Base-by-base conservation (phyloP, 64 coral and sea anemone species). In the Platygyra sinensis region DNA sequence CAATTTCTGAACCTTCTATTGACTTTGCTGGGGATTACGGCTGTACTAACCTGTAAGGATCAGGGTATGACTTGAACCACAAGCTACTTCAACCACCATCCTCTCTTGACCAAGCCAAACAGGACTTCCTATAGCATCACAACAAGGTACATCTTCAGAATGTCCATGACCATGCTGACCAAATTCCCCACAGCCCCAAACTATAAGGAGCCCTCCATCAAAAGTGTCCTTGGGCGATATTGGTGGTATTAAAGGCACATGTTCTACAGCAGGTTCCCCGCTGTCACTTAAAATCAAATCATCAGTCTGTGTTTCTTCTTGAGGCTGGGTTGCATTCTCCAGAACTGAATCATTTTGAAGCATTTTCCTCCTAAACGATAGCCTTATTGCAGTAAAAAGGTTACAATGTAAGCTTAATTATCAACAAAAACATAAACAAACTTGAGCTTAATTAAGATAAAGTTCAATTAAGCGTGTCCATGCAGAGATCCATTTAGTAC, bases 141-240 rank as follows among this genome's bases (percentile, higher is more conserved):
- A 33, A 57, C 67, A 33, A 8, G 65, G 39, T 20, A 95, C 88
- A 86, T 98, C 94, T 31, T 93, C 73, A 63, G 30, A 90, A 24
- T 95, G 93, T 24, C 91, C 87, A 90, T 93, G 96, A 2, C 96
- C 96, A 91, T 98, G 96, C 30, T 98, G 96, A 33, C 90, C 96
- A 91, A 98, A 98, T 80, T 98, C 96, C 33, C 96, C 96, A 88
- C 96, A 98, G 36, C 96, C 96, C 96, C 96, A 98, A n/a, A 91
- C 91, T 50, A 98, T 73, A 42, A 98, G 91, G 3, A 74, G 74
- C 12, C 95, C 95, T 29, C 86, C 86, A n/a, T 84, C 79, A 78
- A 82, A 57, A 36, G 60, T 32, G 33, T 8, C 14, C 33, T 49
- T 25, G 2, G 60, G 24, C 33, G 20, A 20, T 2, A 24, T 17